These are phyloP conservation scores for Bombus sylvicola DNA, from an alignment of 1,140 invertebrate genomes.

Conservation along the genomic window DNA sequence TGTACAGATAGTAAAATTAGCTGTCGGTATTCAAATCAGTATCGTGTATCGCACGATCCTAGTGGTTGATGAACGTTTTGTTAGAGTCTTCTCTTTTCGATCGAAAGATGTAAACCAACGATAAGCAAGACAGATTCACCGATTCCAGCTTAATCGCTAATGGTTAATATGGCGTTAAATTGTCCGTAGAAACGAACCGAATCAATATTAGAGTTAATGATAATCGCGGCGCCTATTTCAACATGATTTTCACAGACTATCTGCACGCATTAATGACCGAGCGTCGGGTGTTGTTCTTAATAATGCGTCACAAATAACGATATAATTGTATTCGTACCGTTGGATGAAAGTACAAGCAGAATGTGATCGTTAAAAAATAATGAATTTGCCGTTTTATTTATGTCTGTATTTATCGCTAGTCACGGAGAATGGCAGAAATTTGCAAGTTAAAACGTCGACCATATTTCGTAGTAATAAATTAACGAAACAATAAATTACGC, in stretches of 20 bases:
- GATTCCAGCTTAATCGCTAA: background rate
- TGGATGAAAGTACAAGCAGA: background rate
- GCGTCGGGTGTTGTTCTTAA: conserved; percentile 18
- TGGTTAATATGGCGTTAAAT: conserved; percentile 18
- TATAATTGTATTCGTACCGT: background rate
- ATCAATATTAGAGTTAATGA: conserved; percentile 13
- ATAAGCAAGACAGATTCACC: conserved; percentile 14
- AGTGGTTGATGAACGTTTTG: background rate
- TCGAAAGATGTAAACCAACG: background rate
- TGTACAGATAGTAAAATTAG: too few species aligned
- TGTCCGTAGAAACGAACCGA: background rate
- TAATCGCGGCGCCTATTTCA: background rate
- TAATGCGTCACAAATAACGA: conserved; percentile 21
- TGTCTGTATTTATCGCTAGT: background rate
- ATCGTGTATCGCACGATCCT: background rate
- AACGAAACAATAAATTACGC: conserved; percentile 3
- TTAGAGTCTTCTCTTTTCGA: background rate
- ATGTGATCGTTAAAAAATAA: conserved; percentile 9
- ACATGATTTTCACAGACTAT: background rate
- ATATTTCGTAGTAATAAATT: conserved; percentile 10
- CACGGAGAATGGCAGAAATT: conserved; percentile 3
- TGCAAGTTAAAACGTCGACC: conserved; percentile 23
- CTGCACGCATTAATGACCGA: background rate
- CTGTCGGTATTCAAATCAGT: background rate
- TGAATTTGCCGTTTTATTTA: background rate